Conservation (phyloP, 2,888 invertebrate genomes). For the Dascillus cervinus region DNA sequence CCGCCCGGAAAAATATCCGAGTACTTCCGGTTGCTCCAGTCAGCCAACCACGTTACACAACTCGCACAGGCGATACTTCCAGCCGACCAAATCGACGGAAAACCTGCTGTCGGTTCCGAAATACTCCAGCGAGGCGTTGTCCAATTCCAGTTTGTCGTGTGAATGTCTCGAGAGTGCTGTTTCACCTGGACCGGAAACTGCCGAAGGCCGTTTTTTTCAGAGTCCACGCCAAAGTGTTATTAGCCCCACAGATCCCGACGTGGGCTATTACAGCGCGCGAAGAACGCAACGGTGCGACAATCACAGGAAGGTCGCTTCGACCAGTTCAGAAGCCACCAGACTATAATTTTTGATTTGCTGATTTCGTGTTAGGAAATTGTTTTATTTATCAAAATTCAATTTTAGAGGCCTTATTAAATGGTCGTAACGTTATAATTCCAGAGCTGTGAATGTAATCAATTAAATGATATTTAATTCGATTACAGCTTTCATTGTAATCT, state of each 20-base stretch:
- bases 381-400: no score
- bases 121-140: slow-evolving; percentile 53
- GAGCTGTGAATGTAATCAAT: no score
- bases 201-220: slow-evolving; percentile 36
- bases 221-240: slow-evolving; percentile 37
- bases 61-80: slow-evolving; percentile 42
- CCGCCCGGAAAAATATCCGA: slow-evolving; percentile 43
- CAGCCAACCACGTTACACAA: slow-evolving; percentile 36
- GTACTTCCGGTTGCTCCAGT: slow-evolving; percentile 53
- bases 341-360: slow-evolving; percentile 48
- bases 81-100: slow-evolving; percentile 74
- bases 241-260: slow-evolving; percentile 41
- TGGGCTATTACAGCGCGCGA: slow-evolving; percentile 39
- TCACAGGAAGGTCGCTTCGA: slow-evolving; percentile 43
- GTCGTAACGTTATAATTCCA: no score
- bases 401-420: no score
- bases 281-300: slow-evolving; percentile 42
- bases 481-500: no score
- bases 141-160: slow-evolving; percentile 63
- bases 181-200: slow-evolving; percentile 28
- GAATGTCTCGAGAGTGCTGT: slow-evolving; percentile 52
- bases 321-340: slow-evolving; percentile 64
- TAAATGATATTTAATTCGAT: no score
- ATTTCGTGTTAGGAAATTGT: no score
- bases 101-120: slow-evolving; percentile 64